A percentile compares a stretch with the other conserved stretches of the same genome.
Conservation (phyloP, 1,140 invertebrate species). For the Orius insidiosus region DNA sequence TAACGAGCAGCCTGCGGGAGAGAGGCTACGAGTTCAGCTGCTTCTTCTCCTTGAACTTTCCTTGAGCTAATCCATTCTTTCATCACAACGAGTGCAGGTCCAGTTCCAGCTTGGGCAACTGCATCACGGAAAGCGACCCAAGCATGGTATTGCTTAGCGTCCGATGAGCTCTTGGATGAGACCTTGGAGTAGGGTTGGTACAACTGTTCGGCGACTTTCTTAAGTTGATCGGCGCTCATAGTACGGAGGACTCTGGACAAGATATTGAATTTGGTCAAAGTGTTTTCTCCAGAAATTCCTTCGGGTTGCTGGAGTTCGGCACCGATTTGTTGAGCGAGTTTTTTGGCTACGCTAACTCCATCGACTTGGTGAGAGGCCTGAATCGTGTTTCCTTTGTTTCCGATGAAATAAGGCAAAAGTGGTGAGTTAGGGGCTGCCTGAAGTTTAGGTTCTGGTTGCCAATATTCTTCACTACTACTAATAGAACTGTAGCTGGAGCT, state of each 20-base stretch:
- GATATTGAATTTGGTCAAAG: conserved; percentile 40
- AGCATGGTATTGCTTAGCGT: conserved; percentile 12
- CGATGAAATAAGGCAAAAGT: conserved; percentile 31
- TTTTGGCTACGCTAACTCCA: conserved; percentile 26
- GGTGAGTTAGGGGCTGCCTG: conserved; percentile 28
- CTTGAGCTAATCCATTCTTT: conserved; percentile 35
- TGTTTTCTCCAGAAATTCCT: conserved; percentile 32
- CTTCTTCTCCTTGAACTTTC: conserved; percentile 33
- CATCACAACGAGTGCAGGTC: conserved; percentile 39
- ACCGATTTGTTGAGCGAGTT: conserved; percentile 35
- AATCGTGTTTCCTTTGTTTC: conserved; percentile 30
- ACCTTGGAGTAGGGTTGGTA: conserved; percentile 25
- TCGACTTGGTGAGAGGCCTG: conserved; percentile 23
- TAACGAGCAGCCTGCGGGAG: conserved; percentile 32
- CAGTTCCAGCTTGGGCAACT: conserved; percentile 41
- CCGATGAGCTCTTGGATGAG: conserved; percentile 13
- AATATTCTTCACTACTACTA: conserved; percentile 20
- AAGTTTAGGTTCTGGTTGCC: conserved; percentile 27
- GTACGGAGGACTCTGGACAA: conserved; percentile 33
- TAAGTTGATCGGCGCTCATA: conserved; percentile 38
- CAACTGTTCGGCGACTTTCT: conserved; percentile 25
- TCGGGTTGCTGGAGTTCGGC: conserved; percentile 34
- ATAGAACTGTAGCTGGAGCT: conserved; percentile 4
- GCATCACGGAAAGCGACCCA: conserved; percentile 40
- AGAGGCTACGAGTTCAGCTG: conserved; percentile 32